Evolutionary conservation across 2,797 vertebrate species (phyloP).

Genomic region (Mergus octosetaceus): DNA sequence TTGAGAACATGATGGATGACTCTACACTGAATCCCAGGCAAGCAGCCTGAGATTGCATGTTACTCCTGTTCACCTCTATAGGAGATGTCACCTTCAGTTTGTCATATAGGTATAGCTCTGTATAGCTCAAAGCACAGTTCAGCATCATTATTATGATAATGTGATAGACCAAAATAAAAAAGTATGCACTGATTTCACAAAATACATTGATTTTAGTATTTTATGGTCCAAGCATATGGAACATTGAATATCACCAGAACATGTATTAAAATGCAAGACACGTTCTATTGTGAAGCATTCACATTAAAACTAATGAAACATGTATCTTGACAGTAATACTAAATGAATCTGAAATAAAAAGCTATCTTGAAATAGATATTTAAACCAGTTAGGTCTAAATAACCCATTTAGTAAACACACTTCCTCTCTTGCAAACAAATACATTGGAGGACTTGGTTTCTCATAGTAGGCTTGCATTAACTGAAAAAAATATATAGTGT

Average conservation of each 20-base stretch:
- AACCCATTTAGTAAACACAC: not conserved
- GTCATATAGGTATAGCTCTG: rapidly evolving
- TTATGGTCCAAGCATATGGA: not conserved
- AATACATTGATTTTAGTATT: not conserved
- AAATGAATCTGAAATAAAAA: not conserved
- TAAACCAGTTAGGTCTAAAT: not conserved
- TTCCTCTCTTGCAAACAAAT: not conserved
- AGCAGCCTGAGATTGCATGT: not conserved
- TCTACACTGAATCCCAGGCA: not conserved
- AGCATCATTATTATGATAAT: not conserved
- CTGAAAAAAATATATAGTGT: not conserved
- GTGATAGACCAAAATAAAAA: not conserved
- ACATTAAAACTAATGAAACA: not conserved
- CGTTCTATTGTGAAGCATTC: not conserved
- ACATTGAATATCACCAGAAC: not conserved
- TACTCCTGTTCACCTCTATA: not conserved
- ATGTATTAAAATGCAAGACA: not conserved
- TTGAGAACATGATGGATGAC: not conserved
- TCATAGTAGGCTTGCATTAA: not conserved
- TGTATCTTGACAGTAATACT: not conserved
- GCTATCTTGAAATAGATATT: not conserved
- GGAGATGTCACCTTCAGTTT: not conserved
- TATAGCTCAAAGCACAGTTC: not conserved
- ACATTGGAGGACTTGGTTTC: not conserved
- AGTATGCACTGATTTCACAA: not conserved